A percentile compares a stretch with the other conserved stretches of the same genome.
Conservation (phyloP, 2,797 vertebrate genomes). For the Phrynocephalus forsythii region DNA sequence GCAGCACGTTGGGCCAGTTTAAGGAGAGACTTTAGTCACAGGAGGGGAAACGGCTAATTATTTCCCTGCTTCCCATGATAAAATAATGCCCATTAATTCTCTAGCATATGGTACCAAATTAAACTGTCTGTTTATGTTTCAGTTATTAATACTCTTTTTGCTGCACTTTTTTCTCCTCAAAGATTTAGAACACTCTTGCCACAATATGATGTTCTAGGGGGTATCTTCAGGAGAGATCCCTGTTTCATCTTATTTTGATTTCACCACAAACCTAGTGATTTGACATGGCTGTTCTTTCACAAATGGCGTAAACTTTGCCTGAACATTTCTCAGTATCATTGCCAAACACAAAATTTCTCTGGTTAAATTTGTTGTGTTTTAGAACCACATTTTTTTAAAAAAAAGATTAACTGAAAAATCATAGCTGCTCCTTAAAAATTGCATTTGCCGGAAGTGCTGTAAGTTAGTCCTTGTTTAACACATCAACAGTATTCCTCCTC, state of each 20-base stretch:
- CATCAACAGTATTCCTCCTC: slow-evolving; percentile 21
- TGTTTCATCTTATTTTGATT: slow-evolving; percentile 17
- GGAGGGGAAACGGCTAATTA: slow-evolving; percentile 49
- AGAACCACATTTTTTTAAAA: slow-evolving; percentile 7
- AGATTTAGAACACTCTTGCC: slow-evolving; percentile 8
- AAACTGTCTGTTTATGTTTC: slow-evolving; percentile 36
- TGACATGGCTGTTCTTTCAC: slow-evolving; percentile 20
- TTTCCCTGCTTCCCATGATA: slow-evolving; percentile 34
- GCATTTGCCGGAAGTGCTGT: slow-evolving; percentile 31
- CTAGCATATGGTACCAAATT: slow-evolving; percentile 61
- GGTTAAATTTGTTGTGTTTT: slow-evolving; percentile 28
- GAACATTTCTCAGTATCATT: not conserved
- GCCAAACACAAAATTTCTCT: slow-evolving; percentile 46
- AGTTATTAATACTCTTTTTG: slow-evolving; percentile 43
- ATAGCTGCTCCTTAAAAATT: slow-evolving; percentile 21
- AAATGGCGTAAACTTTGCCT: not conserved
- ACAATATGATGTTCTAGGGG: not conserved
- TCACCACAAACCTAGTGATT: slow-evolving; percentile 22
- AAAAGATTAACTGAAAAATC: not conserved
- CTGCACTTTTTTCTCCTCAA: not conserved
- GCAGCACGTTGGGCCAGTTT: not conserved
- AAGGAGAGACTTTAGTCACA: slow-evolving; percentile 12
- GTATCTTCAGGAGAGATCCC: not conserved
- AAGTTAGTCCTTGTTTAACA: slow-evolving; percentile 30
- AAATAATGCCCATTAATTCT: slow-evolving; percentile 55